Evolutionary conservation across 2,888 invertebrate species (phyloP), one percentile per base, ranked within the genome.

Genomic region (Mycogona germanica): DNA sequence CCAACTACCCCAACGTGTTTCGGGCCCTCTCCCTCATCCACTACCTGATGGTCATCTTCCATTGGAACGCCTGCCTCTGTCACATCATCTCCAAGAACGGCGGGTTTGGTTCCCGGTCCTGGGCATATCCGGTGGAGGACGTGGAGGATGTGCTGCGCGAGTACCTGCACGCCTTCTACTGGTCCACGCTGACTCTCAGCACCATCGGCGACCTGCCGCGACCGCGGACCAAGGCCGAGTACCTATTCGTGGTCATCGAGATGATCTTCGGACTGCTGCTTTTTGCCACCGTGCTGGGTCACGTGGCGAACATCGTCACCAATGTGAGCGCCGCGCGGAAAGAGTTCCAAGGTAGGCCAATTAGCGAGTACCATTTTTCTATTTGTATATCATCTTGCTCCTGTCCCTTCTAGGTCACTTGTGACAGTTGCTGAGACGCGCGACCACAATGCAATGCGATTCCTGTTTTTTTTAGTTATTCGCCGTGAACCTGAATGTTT

Each of bases 31-130:
- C 62, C n/a, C 60, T 67, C 26, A 61, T 65, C 6, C 93, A 95
- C 78, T 93, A 93, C 78, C 80, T 95, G 69, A 78, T 95, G 75
- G 93, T 93, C 75, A 89, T 96, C 74, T 96, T 96, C 76, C 97
- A 97, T 78, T 97, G 96, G 96, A 97, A 97, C 75, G 95, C 95
- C 69, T 97, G 96, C 76, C 79, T 97, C 73, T 95, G 92, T 77
- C 89, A 93, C 78, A 85, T 96, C 72, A 88, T 93, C 71, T 84
- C 87, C 78, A 88, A 89, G 77, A 89, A 89, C 76, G 85, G 88
- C 75, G 89, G 88, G 64, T 91, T 91, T 74, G 89, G 89, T 67
- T 87, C 87, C 73, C 84, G 84, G 74, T 86, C 87, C 73, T 88
- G 88, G 88, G 87, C 87, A 72, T 55, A 55, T 21, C 53, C 51